Evolutionary conservation across 2,888 invertebrate species (phyloP).

Genomic region (Sceliomorpha sp.): DNA sequence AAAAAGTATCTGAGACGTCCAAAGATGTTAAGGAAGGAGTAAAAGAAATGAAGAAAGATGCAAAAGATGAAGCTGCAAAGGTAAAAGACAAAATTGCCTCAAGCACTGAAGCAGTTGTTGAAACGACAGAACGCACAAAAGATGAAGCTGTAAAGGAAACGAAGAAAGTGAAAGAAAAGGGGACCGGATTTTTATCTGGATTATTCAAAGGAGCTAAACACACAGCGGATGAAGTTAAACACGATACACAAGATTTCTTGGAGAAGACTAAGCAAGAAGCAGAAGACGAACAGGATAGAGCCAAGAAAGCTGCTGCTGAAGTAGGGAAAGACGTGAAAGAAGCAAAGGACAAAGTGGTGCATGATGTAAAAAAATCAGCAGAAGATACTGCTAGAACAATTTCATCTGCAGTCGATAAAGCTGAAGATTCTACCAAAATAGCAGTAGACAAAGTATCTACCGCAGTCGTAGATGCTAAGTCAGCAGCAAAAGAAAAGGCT

Average conservation of each 20-base stretch:
- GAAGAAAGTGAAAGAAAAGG: no score
- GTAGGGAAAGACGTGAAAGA: slow-evolving; percentile 39
- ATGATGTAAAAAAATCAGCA: slow-evolving; percentile 58
- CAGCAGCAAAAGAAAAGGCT: slow-evolving; percentile 41
- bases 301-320: slow-evolving; percentile 22
- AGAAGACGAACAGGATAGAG: slow-evolving; percentile 58
- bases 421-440: slow-evolving; percentile 49
- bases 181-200: no score
- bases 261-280: slow-evolving; percentile 22
- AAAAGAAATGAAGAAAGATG: no score
- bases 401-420: slow-evolving; percentile 37
- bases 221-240: no score
- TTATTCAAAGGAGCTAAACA: no score
- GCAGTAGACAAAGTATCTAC: slow-evolving; percentile 3
- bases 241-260: background rate
- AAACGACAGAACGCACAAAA: no score
- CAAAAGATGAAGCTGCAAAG: no score
- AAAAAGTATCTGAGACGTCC: no score
- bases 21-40: no score
- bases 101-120: no score
- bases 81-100: no score
- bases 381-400: slow-evolving; percentile 58
- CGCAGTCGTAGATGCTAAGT: background rate
- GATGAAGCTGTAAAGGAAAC: slow-evolving; percentile 33
- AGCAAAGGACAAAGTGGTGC: slow-evolving; percentile 42